Conservation (phyloP, 2,888 invertebrate genomes). For the Hirudinaria manillensis region DNA sequence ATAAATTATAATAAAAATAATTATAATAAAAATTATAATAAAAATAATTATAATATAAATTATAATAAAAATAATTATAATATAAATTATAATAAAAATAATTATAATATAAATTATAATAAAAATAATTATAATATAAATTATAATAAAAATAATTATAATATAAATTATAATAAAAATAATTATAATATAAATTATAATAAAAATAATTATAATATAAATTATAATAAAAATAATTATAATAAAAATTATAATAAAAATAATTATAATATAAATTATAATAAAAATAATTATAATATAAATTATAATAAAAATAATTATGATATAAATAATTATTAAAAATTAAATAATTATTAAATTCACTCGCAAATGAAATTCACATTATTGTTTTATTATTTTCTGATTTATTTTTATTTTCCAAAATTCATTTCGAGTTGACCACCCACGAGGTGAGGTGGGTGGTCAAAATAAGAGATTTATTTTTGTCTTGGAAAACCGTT, state of each 20-base stretch:
- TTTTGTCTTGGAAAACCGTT: no score
- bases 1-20: not conserved
- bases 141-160: not conserved
- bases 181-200: conserved; percentile 1
- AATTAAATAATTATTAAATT: no score
- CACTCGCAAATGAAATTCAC: no score
- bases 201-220: not conserved
- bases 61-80: not conserved
- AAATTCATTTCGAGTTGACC: no score
- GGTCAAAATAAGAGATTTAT: no score
- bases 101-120: conserved; percentile 5
- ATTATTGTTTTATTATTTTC: no score
- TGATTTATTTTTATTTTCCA: no score
- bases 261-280: not conserved
- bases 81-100: not conserved
- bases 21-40: not conserved
- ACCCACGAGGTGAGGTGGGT: no score
- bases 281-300: not conserved
- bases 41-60: not conserved
- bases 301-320: not conserved
- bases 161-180: not conserved
- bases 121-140: not conserved
- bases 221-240: not conserved
- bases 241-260: not conserved
- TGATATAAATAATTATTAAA: no score